Conservation (phyloP, 2,797 vertebrate species). For the Alca torda region DNA sequence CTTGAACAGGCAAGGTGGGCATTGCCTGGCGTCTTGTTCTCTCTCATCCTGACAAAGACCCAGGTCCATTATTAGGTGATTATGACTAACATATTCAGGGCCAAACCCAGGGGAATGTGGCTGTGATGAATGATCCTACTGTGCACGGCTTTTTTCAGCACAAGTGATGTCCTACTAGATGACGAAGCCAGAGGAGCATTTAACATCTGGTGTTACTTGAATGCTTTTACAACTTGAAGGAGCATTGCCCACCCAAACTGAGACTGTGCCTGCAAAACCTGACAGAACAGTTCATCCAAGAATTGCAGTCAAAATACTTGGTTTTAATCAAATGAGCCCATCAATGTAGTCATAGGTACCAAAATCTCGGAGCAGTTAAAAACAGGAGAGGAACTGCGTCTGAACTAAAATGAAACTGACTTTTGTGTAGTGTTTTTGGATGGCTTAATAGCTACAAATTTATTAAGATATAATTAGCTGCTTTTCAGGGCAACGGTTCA, state of each 20-base stretch:
- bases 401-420: background rate
- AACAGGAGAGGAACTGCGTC: background rate
- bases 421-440: background rate
- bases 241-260: background rate
- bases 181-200: background rate
- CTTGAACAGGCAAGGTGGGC: background rate
- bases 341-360: background rate
- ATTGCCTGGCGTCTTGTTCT: background rate
- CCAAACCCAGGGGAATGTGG: background rate
- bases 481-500: background rate
- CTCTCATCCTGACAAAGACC: background rate
- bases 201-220: background rate
- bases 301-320: background rate
- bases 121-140: background rate
- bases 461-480: background rate
- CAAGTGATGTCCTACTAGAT: background rate
- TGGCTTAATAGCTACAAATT: background rate
- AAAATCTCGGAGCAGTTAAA: background rate
- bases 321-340: background rate
- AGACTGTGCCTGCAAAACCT: background rate
- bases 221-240: background rate
- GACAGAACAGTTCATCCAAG: background rate
- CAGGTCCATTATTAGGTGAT: background rate
- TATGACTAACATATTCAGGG: fast-evolving
- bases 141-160: background rate